Conservation (phyloP, 2,113 vertebrate genomes). For the Osmerus mordax region DNA sequence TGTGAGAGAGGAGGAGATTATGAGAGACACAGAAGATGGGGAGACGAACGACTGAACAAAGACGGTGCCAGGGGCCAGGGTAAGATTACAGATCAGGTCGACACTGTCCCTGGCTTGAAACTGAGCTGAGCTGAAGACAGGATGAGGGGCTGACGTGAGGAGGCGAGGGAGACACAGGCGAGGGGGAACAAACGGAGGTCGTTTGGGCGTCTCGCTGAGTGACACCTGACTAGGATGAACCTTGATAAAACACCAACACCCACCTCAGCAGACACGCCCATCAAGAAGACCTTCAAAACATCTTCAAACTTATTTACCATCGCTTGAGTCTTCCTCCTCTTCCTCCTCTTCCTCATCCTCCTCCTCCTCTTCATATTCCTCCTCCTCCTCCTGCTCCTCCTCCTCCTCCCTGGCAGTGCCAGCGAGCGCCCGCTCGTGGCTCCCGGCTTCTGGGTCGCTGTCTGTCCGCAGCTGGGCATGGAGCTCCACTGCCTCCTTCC, state of each 20-base stretch:
- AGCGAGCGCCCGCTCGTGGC: constrained; percentile 53
- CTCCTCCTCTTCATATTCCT: constrained; percentile 47
- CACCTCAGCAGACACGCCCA: background rate
- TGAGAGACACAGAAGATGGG: background rate
- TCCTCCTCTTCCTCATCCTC: constrained; percentile 58
- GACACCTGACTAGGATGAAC: background rate
- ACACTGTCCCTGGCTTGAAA: background rate
- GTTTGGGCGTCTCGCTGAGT: background rate
- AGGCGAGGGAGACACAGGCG: background rate
- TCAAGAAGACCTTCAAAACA: background rate
- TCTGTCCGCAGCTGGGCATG: constrained; percentile 83
- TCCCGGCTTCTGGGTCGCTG: constrained; percentile 61
- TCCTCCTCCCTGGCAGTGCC: constrained; percentile 39
- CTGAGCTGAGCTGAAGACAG: background rate
- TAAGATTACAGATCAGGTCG: background rate
- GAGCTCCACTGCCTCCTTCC: constrained; percentile 90
- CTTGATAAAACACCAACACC: background rate
- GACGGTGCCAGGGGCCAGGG: constrained; percentile 15
- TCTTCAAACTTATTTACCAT: constrained; percentile 71
- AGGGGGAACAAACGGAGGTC: background rate
- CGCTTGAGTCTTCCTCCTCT: constrained; percentile 75
- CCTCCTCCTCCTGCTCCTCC: constrained; percentile 54
- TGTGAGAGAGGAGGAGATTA: constrained; percentile 14
- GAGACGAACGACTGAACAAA: constrained; percentile 20
- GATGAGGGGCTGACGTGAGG: background rate